A percentile compares a stretch with the other conserved stretches of the same genome.
These are phyloP conservation scores for Epizoanthus scotinus DNA, from an alignment of 92 coral and sea anemone genomes.

Conservation along the genomic window DNA sequence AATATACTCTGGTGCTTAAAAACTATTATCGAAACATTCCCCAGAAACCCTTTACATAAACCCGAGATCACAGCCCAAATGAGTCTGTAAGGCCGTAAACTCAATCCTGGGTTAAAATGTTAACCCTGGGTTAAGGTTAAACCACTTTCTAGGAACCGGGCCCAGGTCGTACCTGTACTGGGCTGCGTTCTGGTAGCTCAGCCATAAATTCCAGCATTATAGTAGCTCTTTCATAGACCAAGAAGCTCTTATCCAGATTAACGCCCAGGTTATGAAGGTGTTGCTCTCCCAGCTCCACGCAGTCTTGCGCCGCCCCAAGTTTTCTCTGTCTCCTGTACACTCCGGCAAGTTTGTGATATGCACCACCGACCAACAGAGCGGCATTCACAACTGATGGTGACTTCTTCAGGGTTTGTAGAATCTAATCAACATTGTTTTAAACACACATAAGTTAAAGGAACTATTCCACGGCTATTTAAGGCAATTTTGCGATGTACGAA, in stretches of 20 bases:
- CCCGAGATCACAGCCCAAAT: too few relatives aligned
- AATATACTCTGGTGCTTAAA: too few relatives aligned
- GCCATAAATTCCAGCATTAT: constrained; percentile 58
- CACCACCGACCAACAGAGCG: constrained; percentile 41
- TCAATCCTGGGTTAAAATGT: too few relatives aligned
- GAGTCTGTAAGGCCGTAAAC: too few relatives aligned
- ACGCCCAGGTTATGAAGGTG: constrained; percentile 26
- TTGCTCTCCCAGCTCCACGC: constrained; percentile 49
- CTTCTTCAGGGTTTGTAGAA: constrained; percentile 1
- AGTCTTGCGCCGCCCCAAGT: constrained; percentile 51
- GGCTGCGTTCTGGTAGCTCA: constrained; percentile 13
- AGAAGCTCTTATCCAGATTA: constrained; percentile 52
- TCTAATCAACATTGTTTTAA: background rate
- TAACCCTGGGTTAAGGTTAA: too few relatives aligned
- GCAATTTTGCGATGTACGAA: too few relatives aligned
- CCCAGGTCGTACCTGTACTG: background rate
- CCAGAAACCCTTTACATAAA: too few relatives aligned
- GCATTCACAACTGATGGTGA: constrained; percentile 11
- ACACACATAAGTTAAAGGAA: too few relatives aligned
- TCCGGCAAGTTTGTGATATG: constrained; percentile 50
- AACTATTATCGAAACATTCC: too few relatives aligned
- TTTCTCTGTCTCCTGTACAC: constrained; percentile 57
- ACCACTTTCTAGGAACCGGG: too few relatives aligned
- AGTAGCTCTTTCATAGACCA: constrained; percentile 61
- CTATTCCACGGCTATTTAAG: too few relatives aligned